Evolutionary conservation across 2,888 invertebrate genomes (phyloP).

Genomic region (Yponomeuta cagnagella): DNA sequence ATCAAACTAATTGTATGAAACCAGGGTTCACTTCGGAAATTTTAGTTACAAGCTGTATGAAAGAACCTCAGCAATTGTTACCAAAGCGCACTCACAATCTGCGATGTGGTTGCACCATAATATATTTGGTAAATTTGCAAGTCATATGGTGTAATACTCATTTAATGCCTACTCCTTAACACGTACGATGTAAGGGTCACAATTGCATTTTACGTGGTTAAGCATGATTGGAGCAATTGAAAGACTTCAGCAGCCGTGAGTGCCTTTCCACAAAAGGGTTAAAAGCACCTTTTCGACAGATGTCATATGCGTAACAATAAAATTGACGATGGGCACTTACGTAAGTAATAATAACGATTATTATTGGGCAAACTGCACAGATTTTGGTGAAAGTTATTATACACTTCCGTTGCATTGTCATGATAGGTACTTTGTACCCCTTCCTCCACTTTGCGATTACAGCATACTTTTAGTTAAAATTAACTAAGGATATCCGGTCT

Average conservation of each 20-base stretch:
- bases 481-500: neutral
- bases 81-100: conserved; percentile 49
- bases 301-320: conserved; percentile 22
- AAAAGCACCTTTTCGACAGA: conserved; percentile 22
- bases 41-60: neutral
- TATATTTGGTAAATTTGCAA: conserved; percentile 35
- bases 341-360: neutral
- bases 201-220: conserved; percentile 21
- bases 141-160: conserved; percentile 41
- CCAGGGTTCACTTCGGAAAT: neutral
- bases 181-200: neutral
- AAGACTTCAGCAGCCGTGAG: neutral
- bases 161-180: neutral
- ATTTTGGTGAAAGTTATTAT: neutral
- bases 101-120: conserved; percentile 49
- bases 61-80: conserved; percentile 1
- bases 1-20: neutral
- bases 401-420: neutral
- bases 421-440: no score
- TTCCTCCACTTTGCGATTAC: no score
- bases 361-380: neutral
- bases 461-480: no score
- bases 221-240: neutral
- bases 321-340: neutral
- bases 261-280: conserved; percentile 48